These are phyloP conservation scores for Mimachlamys varia DNA, from an alignment of 2,888 invertebrate species.

Conservation along the genomic window DNA sequence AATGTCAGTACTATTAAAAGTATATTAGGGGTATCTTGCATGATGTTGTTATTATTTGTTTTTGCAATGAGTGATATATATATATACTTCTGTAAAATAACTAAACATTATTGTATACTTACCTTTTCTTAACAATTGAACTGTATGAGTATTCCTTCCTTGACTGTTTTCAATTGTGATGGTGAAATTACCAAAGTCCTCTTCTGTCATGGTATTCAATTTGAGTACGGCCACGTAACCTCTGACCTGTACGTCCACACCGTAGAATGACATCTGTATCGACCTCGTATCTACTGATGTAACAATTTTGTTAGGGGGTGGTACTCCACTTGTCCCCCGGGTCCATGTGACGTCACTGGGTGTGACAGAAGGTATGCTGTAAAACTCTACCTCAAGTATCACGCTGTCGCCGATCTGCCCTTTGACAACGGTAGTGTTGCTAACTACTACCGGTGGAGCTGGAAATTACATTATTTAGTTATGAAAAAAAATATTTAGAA, in stretches of 20 bases:
- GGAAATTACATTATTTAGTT: too few relatives aligned
- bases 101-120: too few relatives aligned
- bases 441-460: neutral
- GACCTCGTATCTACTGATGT: too few relatives aligned
- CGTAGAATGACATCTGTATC: neutral
- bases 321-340: neutral
- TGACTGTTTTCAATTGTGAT: neutral
- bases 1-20: too few relatives aligned
- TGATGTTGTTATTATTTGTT: too few relatives aligned
- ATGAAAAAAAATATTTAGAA: too few relatives aligned
- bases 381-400: neutral
- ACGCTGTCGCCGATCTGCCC: neutral
- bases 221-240: neutral
- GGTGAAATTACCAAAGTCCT: slow-evolving; percentile 2
- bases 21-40: too few relatives aligned
- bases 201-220: neutral
- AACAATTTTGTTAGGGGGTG: neutral
- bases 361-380: neutral
- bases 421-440: neutral
- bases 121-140: neutral
- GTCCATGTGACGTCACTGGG: neutral
- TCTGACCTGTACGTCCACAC: neutral
- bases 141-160: neutral
- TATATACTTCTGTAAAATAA: too few relatives aligned
- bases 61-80: too few relatives aligned